A percentile compares a stretch with the other conserved stretches of the same genome.
These are phyloP conservation scores for Pseudorasbora parva DNA, from an alignment of 2,113 vertebrate species.

Conservation along the genomic window DNA sequence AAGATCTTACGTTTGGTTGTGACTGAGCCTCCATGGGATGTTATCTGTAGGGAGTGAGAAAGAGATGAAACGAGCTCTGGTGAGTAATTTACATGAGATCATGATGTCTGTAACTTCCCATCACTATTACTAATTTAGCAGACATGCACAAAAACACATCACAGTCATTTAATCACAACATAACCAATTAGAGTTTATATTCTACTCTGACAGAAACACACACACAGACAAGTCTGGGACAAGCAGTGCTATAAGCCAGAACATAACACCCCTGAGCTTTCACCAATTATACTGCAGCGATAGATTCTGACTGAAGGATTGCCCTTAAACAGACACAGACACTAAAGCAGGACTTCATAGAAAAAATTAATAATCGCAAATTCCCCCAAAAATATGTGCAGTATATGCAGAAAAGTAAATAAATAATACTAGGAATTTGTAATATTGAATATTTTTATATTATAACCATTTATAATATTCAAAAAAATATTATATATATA, in stretches of 20 bases:
- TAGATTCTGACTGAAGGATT: constrained; percentile 17
- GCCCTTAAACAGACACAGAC: neutral
- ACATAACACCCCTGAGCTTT: constrained; percentile 54
- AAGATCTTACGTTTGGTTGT: constrained; percentile 84
- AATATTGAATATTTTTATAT: neutral
- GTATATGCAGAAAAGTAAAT: neutral
- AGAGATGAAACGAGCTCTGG: neutral
- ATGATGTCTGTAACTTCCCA: constrained; percentile 8
- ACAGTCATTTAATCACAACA: constrained; percentile 3
- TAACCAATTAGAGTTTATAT: neutral
- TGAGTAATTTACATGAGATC: neutral
- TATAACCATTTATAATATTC: neutral
- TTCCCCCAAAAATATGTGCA: neutral
- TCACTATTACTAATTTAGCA: constrained; percentile 6
- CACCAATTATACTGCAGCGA: constrained; percentile 2
- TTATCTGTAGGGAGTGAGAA: constrained; percentile 76
- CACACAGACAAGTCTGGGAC: constrained; percentile 45
- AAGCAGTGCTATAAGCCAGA: constrained; percentile 48
- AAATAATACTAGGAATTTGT: neutral
- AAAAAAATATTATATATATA: too few species aligned
- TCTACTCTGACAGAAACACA: constrained; percentile 1
- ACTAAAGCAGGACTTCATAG: neutral
- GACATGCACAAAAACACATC: neutral
- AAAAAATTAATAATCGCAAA: neutral
- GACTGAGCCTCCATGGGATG: constrained; percentile 83